Percentiles rank a stretch among this genome's conserved stretches.
Evolutionary conservation across 2,113 vertebrate species (phyloP).

Genomic region (Myocastor coypus): DNA sequence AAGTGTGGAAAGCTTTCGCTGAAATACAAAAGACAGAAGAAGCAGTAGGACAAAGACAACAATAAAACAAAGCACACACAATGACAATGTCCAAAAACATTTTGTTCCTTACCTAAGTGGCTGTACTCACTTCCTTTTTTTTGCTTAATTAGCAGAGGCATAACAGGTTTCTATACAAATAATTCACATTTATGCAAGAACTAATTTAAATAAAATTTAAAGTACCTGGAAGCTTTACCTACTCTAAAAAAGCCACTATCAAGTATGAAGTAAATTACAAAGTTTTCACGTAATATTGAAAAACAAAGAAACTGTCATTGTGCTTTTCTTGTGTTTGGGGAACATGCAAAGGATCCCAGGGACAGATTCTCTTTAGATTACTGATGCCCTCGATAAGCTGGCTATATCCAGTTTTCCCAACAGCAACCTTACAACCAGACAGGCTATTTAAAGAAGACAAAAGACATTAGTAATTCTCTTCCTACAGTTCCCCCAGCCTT

Average conservation of each 20-base stretch:
- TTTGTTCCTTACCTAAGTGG: constrained; percentile 60
- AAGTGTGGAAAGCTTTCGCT: constrained; percentile 77
- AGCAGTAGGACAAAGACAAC: constrained; percentile 69
- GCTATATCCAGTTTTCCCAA: neutral
- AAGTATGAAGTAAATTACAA: constrained; percentile 79
- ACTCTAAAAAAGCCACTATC: constrained; percentile 82
- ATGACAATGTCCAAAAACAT: constrained; percentile 74
- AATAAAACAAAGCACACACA: constrained; percentile 85
- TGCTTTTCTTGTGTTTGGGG: neutral
- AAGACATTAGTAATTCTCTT: neutral
- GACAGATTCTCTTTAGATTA: neutral
- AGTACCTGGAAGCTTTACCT: constrained; percentile 54
- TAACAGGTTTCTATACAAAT: constrained; percentile 77
- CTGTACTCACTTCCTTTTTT: constrained; percentile 72
- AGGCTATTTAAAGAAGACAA: neutral
- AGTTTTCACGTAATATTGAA: constrained; percentile 1
- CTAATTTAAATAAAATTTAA: constrained; percentile 49
- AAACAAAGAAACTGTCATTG: constrained; percentile 47
- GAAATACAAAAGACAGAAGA: constrained; percentile 77
- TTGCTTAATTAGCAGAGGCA: constrained; percentile 71
- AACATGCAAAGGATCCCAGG: neutral
- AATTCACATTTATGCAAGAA: constrained; percentile 40
- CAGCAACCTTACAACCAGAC: neutral
- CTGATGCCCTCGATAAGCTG: neutral
- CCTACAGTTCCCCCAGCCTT: neutral